Base-by-base conservation (phyloP, 1,140 invertebrate species). In the Megalonaias nervosa region DNA sequence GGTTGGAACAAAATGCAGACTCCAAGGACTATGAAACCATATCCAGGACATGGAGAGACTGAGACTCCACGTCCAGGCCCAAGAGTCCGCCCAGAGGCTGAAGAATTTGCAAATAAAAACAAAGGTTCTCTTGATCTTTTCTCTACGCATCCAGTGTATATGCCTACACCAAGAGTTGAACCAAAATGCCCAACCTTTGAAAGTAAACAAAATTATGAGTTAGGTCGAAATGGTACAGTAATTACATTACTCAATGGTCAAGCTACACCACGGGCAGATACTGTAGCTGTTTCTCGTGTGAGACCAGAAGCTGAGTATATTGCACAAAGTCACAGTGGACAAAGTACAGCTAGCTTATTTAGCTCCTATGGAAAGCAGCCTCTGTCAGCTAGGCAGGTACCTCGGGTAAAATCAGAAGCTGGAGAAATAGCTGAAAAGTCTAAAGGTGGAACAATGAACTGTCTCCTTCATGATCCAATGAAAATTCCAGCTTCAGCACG, bases 351-450 rank as follows among this genome's bases (percentile, higher is more conserved):
- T 23, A 60, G 60, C n/a, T 70, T 88, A 48, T 75, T 87, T 57
- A 79, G 77, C 60, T 82, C 75, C 65, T 79, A 83, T 73, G 81
- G 85, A n/a, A 67, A 82, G n/a, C 66, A 75, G n/a, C 74, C 80
- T 9, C 56, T 66, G 17, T 85, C 84, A 14, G 68, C 82, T 66
- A 73, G 81, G 2, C 73, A 80, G 1, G 58, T 61, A 38, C 75
- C 85, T 1, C 75, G 86, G 70, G 88, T 90, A 4, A 89, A 87
- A 77, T 77, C 75, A 5, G 89, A 90, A 76, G 89, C 82, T 11
- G 73, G 82, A 64, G 74, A 64, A 15, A 87, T 83, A 58, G 88
- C 87, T 38, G 82, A 85, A 59, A 70, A 68, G 64, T 84, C 88
- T 67, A 82, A 83, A 67, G 87, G 87, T 62, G 77, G 77, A 57